Evolutionary conservation across 2,888 invertebrate species (phyloP).

Genomic region (Minunthozetes semirufus): DNA sequence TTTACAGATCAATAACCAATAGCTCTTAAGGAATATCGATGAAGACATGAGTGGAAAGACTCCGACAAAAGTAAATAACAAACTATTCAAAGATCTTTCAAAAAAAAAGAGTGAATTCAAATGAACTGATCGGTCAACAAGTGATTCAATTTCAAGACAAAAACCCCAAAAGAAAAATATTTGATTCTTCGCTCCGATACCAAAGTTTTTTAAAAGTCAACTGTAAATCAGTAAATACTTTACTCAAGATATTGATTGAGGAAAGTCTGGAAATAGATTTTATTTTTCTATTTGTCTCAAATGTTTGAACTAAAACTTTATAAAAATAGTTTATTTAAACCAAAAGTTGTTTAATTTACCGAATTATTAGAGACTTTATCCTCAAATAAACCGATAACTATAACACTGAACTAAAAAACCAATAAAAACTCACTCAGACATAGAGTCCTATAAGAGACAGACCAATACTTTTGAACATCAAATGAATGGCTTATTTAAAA

Average conservation of each 20-base stretch:
- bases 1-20: not conserved
- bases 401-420: not conserved
- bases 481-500: no score
- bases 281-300: not conserved
- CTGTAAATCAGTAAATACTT: not conserved
- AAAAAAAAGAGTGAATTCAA: not conserved
- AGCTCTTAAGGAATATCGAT: not conserved
- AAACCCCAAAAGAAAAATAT: not conserved
- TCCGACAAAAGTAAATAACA: not conserved
- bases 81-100: not conserved
- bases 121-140: not conserved
- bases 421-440: no score
- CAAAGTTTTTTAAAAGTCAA: not conserved
- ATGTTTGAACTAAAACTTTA: not conserved
- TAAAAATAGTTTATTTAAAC: not conserved
- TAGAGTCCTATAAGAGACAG: no score
- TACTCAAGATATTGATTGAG: not conserved
- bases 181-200: not conserved
- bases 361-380: not conserved
- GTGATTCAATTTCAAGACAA: not conserved
- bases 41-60: not conserved
- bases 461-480: no score
- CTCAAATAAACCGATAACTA: not conserved
- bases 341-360: not conserved
- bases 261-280: not conserved